phyloP scores from a whole-genome alignment of 2,888 invertebrate species.

The Cistogaster globosa region DNA sequence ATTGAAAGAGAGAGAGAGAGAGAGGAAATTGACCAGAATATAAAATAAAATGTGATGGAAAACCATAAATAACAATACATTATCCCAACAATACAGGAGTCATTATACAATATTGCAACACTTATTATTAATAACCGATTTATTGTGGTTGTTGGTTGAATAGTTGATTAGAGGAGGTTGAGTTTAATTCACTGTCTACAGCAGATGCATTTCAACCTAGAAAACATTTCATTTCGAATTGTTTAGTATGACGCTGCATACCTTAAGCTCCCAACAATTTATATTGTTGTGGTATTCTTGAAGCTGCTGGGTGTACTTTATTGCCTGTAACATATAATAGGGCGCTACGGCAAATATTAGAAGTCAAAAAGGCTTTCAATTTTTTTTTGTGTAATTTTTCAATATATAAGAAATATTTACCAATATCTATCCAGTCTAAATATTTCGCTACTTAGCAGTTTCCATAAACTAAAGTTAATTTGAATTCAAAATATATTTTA shows the following conservation, averaged over 20 bases:
- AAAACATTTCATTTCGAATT: neutral
- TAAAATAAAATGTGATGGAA: neutral
- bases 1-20: too few species aligned
- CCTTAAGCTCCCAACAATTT: neutral
- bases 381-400: too few species aligned
- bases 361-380: too few species aligned
- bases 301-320: neutral
- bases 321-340: neutral
- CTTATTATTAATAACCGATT: too few species aligned
- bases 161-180: conserved; percentile 1
- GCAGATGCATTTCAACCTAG: conserved; percentile 30
- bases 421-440: too few species aligned
- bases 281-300: neutral
- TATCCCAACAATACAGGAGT: conserved; percentile 3
- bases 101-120: neutral
- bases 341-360: too few species aligned
- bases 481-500: too few species aligned
- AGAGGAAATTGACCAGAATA: neutral
- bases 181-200: conserved; percentile 32
- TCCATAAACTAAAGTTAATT: too few species aligned
- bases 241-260: neutral
- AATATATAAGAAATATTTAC: too few species aligned
- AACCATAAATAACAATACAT: neutral
- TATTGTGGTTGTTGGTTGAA: conserved; percentile 43
- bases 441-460: too few species aligned